Percentiles rank a stretch among this genome's conserved stretches.
phyloP scores from a whole-genome alignment of 1,140 invertebrate genomes.

The Intoshia linei region DNA sequence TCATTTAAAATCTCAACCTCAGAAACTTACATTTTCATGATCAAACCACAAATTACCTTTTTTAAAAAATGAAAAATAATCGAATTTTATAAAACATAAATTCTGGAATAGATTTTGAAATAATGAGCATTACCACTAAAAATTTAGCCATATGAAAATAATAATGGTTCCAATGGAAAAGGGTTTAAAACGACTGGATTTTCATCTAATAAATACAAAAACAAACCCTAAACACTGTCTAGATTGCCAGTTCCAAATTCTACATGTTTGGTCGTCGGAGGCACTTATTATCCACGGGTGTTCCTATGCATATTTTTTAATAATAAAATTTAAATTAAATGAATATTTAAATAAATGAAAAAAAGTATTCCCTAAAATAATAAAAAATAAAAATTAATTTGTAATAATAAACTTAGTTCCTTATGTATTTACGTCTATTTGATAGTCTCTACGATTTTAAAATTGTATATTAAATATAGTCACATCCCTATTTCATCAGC shows the following conservation, averaged over 20 bases:
- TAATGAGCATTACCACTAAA: too few species aligned
- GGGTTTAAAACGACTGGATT: not conserved
- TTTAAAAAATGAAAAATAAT: not conserved
- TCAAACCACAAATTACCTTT: too few species aligned
- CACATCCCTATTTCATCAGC: too few species aligned
- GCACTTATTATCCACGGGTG: constrained; percentile 83
- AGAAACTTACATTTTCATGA: too few species aligned
- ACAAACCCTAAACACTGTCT: constrained; percentile 37
- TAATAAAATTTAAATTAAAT: too few species aligned
- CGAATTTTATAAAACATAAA: not conserved
- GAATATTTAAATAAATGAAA: not conserved
- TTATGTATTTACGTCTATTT: too few species aligned
- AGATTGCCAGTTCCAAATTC: constrained; percentile 99
- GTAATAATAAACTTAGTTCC: too few species aligned
- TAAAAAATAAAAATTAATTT: not conserved
- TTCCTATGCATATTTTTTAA: too few species aligned
- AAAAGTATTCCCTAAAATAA: not conserved
- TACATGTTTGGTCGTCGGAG: constrained; percentile 84
- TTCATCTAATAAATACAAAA: not conserved
- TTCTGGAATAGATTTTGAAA: not conserved
- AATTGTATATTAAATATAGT: too few species aligned
- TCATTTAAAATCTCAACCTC: too few species aligned
- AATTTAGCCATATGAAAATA: too few species aligned
- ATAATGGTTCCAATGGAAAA: not conserved
- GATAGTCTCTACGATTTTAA: too few species aligned